Base-by-base conservation (phyloP, 2,797 vertebrate genomes). In the Rousettus madagascariensis region DNA sequence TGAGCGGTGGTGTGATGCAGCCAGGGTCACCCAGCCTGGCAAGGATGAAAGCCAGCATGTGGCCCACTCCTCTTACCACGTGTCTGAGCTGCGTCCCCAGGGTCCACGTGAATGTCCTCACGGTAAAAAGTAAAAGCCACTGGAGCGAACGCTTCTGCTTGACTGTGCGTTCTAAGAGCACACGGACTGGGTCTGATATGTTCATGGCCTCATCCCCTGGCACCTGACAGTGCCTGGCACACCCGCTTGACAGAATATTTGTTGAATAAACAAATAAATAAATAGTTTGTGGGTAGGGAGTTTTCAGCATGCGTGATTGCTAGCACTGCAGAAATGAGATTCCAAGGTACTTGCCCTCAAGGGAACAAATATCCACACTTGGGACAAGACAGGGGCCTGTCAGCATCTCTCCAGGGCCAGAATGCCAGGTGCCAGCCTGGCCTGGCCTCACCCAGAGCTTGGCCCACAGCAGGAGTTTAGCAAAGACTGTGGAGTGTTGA, bases 191-290 rank as follows among this genome's bases (percentile, higher is more conserved):
- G 30, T 24, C 61, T 77, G 28, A 24, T 38, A 1, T 53, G 16
- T 16, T 33, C 86, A 46, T 11, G 61, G 41, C 41, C 78, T 68
- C 53, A 3, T 36, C 69, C 51, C 71, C 72, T 6, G 26, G 51
- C n/a, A 9, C 28, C 43, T 4, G 0, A 26, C 90, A 3, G 41
- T 1, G 2, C 78, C 90, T 16, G 57, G 71, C 72, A 38, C 12
- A 22, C 28, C 19, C 33, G 5, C 59, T n/a, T 28, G 83, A 61
- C 59, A 85, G 36, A 41, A 84, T 49, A 66, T 90, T 38, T 82
- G 83, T 65, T 86, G 79, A 77, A 90, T 63, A 55, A 72, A 79
- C 49, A 83, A 74, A 83, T 61, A 66, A 89, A 85, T 59, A 74
- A 69, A 41, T 6, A 49, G 53, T 49, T 59, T 19, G 1, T 4